Evolutionary conservation across 37 sponge, comb jelly and placozoan species (phyloP).

Genomic region (Ephydatia muelleri): DNA sequence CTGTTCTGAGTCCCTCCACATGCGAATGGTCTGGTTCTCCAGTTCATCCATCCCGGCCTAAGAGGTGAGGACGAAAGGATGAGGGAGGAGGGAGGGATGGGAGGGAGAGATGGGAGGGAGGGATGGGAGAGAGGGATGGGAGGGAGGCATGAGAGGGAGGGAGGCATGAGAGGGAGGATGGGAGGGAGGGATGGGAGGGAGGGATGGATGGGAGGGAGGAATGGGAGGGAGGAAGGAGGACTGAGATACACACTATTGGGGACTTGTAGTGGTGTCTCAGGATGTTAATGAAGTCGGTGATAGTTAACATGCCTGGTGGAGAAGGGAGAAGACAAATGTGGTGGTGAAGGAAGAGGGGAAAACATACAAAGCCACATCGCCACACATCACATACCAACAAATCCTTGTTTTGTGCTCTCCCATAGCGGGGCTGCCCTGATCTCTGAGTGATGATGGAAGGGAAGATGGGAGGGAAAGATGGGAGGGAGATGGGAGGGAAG

Average conservation of each 20-base stretch:
- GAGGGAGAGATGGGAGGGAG: not conserved
- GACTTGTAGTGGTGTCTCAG: slow-evolving; percentile 86
- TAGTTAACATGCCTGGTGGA: slow-evolving; percentile 88
- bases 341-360: not conserved
- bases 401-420: slow-evolving; percentile 70
- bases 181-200: slow-evolving; percentile 6
- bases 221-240: slow-evolving; percentile 2
- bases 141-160: not conserved
- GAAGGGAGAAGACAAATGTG: not conserved
- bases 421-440: slow-evolving; percentile 90
- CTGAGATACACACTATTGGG: slow-evolving; percentile 72
- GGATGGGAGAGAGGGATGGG: not conserved
- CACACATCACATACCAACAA: slow-evolving; percentile 54
- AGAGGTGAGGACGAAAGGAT: not conserved
- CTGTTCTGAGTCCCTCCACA: slow-evolving; percentile 76
- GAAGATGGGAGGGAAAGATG: no score
- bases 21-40: slow-evolving; percentile 88
- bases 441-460: no score
- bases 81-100: not conserved
- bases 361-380: not conserved
- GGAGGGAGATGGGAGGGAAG: no score
- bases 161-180: not conserved
- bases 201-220: slow-evolving; percentile 4
- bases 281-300: slow-evolving; percentile 95
- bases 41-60: slow-evolving; percentile 90